These are phyloP conservation scores for Ptychoptera contaminata DNA, from an alignment of 2,888 invertebrate genomes.

Conservation along the genomic window DNA sequence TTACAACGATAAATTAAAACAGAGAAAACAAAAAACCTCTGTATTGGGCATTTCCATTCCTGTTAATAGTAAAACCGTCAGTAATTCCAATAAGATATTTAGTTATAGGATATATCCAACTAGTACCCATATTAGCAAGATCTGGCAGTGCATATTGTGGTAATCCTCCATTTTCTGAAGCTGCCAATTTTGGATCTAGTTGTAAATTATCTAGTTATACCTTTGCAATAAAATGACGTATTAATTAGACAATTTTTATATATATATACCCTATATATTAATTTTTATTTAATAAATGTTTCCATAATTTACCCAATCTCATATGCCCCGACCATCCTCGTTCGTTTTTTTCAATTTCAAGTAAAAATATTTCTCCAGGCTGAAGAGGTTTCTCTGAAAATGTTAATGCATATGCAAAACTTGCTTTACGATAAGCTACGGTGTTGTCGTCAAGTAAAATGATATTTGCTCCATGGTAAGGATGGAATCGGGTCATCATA, in stretches of 20 bases:
- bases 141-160: constrained; percentile 88
- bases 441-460: constrained; percentile 73
- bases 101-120: constrained; percentile 90
- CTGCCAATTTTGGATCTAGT: constrained; percentile 60
- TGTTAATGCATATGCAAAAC: constrained; percentile 85
- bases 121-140: constrained; percentile 70
- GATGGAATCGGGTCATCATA: constrained; percentile 64
- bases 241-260: too few species aligned
- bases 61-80: too few species aligned
- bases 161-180: constrained; percentile 44
- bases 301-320: constrained; percentile 29
- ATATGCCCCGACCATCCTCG: constrained; percentile 82
- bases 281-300: neutral
- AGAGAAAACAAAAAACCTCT: too few species aligned
- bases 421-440: constrained; percentile 75
- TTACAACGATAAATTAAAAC: too few species aligned
- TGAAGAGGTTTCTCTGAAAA: constrained; percentile 82
- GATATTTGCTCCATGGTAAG: constrained; percentile 83
- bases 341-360: constrained; percentile 90
- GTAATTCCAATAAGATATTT: constrained; percentile 34
- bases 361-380: constrained; percentile 83
- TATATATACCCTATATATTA: neutral
- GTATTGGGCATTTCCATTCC: too few species aligned
- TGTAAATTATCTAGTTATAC: constrained; percentile 85
- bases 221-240: neutral